Base-by-base conservation (phyloP, 2,113 vertebrate genomes). In the Hylia prasina region DNA sequence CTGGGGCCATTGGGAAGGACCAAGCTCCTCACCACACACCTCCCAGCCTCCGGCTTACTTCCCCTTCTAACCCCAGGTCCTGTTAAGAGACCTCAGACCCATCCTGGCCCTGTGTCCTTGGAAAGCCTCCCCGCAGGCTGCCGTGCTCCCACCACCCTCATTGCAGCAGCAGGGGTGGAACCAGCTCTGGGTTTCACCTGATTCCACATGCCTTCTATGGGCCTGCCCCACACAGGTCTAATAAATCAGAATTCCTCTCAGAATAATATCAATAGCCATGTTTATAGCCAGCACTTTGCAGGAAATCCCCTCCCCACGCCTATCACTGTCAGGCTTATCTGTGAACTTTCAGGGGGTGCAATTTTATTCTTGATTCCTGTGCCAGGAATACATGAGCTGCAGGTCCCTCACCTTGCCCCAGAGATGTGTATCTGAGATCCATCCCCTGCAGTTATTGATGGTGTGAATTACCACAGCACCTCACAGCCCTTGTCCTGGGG, bases 281-380 rank as follows among this genome's bases (percentile, higher is more conserved):
- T 89, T 97, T 95, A 82, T 66, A 79, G 91, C 50, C 86, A 77
- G 64, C 39, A 35, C 23, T 33, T 63, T n/a, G 54, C 50, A 91
- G 80, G 72, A 92, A 78, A 84, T 88, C 83, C 89, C 90, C 80
- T 94, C 81, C 73, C 37, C 69, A 69, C 60, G 57, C 65, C 83
- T 71, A 35, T 40, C 73, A 48, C 70, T 8, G 35, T 60, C 82
- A 86, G 31, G 54, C n/a, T 45, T 77, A 42, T 25, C 69, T 60
- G 27, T 83, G 79, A 60, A 35, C 31, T 64, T 70, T 9, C 64
- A 56, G 56, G 58, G 60, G 28, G 75, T 63, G 63, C 14, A 47
- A 47, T 90, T 91, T 85, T 40, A 54, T 25, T 47, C 16, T 69
- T 4, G n/a, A 31, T 53, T 57, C 50, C 45, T 3, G 6, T 70